Evolutionary conservation across 2,113 vertebrate genomes (phyloP).

Genomic region (Tenebrosternarchus preto): DNA sequence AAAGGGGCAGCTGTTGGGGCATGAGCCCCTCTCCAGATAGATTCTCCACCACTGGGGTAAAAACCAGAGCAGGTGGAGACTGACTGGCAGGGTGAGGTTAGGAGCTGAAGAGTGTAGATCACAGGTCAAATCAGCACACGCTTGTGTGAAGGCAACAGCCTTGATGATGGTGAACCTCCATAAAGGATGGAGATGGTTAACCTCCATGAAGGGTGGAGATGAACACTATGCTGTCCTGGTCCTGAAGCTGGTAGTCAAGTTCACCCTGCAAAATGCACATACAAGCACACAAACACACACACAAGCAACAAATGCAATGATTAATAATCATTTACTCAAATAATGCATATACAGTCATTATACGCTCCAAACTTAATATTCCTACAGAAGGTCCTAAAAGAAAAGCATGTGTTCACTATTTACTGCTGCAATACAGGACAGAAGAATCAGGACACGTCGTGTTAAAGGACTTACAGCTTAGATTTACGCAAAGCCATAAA

Average conservation of each 20-base stretch:
- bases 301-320: background rate
- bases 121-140: conserved; percentile 5
- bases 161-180: conserved; percentile 77
- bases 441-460: background rate
- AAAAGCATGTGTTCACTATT: conserved; percentile 2
- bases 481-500: conserved; percentile 38
- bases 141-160: background rate
- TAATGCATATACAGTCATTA: no score
- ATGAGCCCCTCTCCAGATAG: background rate
- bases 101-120: background rate
- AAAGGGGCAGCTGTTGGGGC: background rate
- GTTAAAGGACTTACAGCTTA: conserved; percentile 20
- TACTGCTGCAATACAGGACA: conserved; percentile 8
- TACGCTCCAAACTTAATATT: conserved; percentile 6
- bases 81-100: conserved; percentile 16
- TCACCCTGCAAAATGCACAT: conserved; percentile 79
- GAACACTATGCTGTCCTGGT: conserved; percentile 92
- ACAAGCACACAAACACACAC: conserved; percentile 13
- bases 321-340: background rate
- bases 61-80: conserved; percentile 28
- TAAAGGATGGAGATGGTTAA: conserved; percentile 77
- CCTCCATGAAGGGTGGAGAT: conserved; percentile 96
- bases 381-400: conserved; percentile 7
- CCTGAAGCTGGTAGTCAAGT: conserved; percentile 90
- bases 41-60: conserved; percentile 1